Evolutionary conservation across 1,140 invertebrate species (phyloP), one percentile per base, ranked within the genome.

Genomic region (Drosophila arizonae): DNA sequence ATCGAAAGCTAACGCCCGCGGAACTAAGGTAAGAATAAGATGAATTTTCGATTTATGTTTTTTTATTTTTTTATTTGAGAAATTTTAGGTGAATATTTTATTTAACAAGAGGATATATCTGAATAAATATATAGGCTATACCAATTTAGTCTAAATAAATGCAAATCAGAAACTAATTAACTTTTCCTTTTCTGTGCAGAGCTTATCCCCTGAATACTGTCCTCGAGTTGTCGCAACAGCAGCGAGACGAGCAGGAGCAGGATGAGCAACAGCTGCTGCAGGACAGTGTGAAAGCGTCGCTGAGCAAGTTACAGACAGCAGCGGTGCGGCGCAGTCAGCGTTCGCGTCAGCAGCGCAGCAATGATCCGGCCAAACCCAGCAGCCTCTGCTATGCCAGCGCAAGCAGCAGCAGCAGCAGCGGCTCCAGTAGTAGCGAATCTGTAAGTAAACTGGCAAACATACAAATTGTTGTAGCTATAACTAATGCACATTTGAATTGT

Each of bases 131-230:
- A 33, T 33, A 9, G 6, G 2, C 36, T 13, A 39, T 3, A 39
- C 11, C 0, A 39, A 39, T 39, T 39, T 11, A 11, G 36, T 39
- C 13, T 11, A 39, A 2, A 39, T 39, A 39, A 11, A 4, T 39
- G 10, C 36, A 56, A 54, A n/a, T 58, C 17, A 9, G 46, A 11
- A 26, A 60, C 15, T 30, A 51, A 28, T 13, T 4, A 45, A 9
- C 15, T 30, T 30, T 30, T 30, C 6, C 6, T 30, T 30, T 30
- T 6, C 1, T 30, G 4, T 73, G 4, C 81, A 94, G 93, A 80
- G 93, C 93, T 90, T 96, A 98, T 91, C 98, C 98, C 4, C 76
- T 99, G 13, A 98, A 98, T 90, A 98, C 98, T 8, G 96, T 97
- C 57, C 81, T 98, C 51, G 96, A 96, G 80, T 95, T 96, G 71